Evolutionary conservation across 2,888 invertebrate species (phyloP), one percentile per base, ranked within the genome.

Genomic region (Drosophila mimica): DNA sequence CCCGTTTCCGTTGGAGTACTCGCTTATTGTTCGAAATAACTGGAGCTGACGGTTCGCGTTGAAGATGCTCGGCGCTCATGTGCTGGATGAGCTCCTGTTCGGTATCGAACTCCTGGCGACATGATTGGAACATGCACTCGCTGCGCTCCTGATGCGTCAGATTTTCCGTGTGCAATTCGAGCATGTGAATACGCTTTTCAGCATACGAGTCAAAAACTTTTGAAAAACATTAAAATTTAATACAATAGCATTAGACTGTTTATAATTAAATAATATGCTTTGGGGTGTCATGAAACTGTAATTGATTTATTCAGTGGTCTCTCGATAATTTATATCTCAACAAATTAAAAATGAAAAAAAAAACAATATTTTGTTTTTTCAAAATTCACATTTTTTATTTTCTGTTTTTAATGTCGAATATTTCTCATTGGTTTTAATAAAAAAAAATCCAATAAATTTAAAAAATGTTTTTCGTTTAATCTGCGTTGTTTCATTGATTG

Each of bases 101-200:
- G 43, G 68, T 87, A 13, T 82, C 76, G 28, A 83, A 91, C 33
- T 81, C 82, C 64, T 90, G 85, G 4, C 90, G 90, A n/a, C 91
- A 91, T 7, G 78, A 56, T 49, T 78, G 78, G 31, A 90, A 63
- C 92, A 91, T 92, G 51, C 91, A 91, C 65, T 91, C 91, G 59
- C 91, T 90, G n/a, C 90, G 90, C 63, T 91, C 91, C 43, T 90
- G 90, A 38, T 83, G 71, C 0, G 91, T 91, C 5, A 91, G 65
- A 70, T 91, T 92, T 49, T 88, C 91, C 56, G 83, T 79, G 61
- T 91, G 91, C 70, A 64, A 62, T 61, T 91, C 85, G 17, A 91
- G 81, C 91, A 91, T 91, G 62, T 91, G 91, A 9, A 92, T 79
- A 7, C 91, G 90, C 66, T 91, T 91, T 52, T 91, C 91, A 33